Evolutionary conservation across 2,113 vertebrate genomes (phyloP).

Genomic region (Malurus alboscapulatus): DNA sequence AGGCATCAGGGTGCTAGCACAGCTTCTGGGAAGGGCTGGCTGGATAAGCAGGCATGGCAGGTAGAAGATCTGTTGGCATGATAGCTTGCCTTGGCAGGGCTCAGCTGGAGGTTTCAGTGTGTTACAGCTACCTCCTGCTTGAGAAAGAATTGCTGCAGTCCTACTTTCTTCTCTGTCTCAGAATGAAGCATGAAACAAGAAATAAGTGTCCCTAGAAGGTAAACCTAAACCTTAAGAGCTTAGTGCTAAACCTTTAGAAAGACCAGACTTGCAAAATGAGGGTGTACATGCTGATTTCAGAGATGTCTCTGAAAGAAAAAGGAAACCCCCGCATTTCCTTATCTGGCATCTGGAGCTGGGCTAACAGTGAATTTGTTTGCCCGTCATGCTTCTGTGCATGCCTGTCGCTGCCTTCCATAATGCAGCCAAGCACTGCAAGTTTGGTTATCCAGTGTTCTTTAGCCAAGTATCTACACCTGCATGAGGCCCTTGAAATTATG

Average conservation of each 20-base stretch:
- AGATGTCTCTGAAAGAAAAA: neutral
- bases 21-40: constrained; percentile 22
- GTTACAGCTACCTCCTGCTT: neutral
- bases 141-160: neutral
- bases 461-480: neutral
- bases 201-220: neutral
- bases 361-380: neutral
- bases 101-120: neutral
- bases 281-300: neutral
- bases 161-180: neutral
- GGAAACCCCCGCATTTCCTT: neutral
- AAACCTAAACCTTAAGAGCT: neutral
- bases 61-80: constrained; percentile 34
- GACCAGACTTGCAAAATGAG: neutral
- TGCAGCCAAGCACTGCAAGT: neutral
- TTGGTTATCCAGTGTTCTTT: neutral
- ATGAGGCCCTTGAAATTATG: neutral
- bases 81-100: constrained; percentile 19
- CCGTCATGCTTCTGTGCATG: neutral
- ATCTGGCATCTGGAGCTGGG: neutral
- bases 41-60: constrained; percentile 37
- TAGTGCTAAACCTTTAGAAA: neutral
- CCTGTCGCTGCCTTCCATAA: fast-evolving
- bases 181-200: neutral
- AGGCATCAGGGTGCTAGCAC: neutral